phyloP scores from a whole-genome alignment of 2,888 invertebrate genomes.

The Athrips mouffetella region DNA sequence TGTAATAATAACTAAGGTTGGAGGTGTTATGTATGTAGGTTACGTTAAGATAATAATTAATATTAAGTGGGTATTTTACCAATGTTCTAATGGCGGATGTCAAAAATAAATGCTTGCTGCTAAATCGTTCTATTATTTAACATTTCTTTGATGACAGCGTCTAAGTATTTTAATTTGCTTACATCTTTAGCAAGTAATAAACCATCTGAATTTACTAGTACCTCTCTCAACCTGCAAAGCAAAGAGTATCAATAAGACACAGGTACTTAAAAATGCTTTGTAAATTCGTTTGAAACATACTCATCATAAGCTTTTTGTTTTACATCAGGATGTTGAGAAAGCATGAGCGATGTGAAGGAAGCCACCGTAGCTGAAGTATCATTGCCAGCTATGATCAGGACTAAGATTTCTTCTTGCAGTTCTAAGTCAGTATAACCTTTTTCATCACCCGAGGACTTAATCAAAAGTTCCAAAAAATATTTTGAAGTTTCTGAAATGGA shows the following conservation, averaged over 20 bases:
- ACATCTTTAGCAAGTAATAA: slow-evolving; percentile 27
- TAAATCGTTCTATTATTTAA: too few relatives aligned
- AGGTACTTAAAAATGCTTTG: neutral
- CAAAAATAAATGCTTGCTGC: too few relatives aligned
- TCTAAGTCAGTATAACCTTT: slow-evolving; percentile 31
- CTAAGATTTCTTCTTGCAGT: slow-evolving; percentile 42
- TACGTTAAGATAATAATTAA: too few relatives aligned
- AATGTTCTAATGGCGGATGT: too few relatives aligned
- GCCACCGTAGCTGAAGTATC: slow-evolving; percentile 45
- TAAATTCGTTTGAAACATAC: slow-evolving; percentile 29
- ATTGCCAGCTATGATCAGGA: slow-evolving; percentile 44
- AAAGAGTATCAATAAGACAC: neutral
- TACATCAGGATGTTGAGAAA: slow-evolving; percentile 38
- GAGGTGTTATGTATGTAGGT: too few relatives aligned
- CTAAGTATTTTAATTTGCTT: slow-evolving; percentile 30
- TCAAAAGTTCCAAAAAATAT: slow-evolving; percentile 41
- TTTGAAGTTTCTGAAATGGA: too few relatives aligned
- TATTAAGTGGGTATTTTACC: too few relatives aligned
- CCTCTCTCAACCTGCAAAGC: slow-evolving; percentile 27
- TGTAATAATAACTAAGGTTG: too few relatives aligned
- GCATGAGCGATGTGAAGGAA: slow-evolving; percentile 36
- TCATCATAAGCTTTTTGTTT: slow-evolving; percentile 46
- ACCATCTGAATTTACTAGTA: slow-evolving; percentile 27
- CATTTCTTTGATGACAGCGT: slow-evolving; percentile 33
- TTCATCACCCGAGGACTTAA: slow-evolving; percentile 30